Evolutionary conservation across 2,797 vertebrate species (phyloP).

Genomic region (Echiichthys vipera): DNA sequence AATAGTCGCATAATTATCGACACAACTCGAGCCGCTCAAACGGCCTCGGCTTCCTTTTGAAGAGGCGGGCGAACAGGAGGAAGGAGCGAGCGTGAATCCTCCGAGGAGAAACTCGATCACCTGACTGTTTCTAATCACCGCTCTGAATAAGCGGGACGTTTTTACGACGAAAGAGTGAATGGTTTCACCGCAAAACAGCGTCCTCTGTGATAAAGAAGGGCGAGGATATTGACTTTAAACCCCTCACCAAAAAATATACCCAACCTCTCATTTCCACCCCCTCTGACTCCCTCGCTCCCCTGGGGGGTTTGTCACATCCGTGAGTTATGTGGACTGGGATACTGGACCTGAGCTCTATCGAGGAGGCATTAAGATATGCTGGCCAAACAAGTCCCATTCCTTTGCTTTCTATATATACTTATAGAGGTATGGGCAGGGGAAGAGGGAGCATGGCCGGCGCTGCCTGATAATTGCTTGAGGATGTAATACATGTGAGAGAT

Average conservation of each 20-base stretch:
- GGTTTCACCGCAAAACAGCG: constrained; percentile 32
- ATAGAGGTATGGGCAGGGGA: constrained; percentile 46
- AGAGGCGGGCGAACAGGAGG: constrained; percentile 31
- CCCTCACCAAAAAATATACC: constrained; percentile 59
- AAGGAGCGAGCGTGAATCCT: constrained; percentile 23
- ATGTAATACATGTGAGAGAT: constrained; percentile 78
- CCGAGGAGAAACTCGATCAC: constrained; percentile 37
- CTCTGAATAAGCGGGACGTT: constrained; percentile 36
- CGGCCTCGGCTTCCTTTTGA: constrained; percentile 34
- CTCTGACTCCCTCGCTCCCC: constrained; percentile 51
- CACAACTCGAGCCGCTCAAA: constrained; percentile 37
- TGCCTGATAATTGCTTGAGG: constrained; percentile 76
- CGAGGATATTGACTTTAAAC: constrained; percentile 60
- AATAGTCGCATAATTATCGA: constrained; percentile 68
- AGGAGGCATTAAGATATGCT: constrained; percentile 70
- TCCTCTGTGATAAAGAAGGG: constrained; percentile 35
- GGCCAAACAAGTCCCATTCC: constrained; percentile 79
- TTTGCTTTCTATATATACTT: constrained; percentile 76
- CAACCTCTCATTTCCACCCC: constrained; percentile 50
- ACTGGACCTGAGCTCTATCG: constrained; percentile 69
- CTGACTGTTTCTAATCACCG: constrained; percentile 49
- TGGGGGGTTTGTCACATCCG: constrained; percentile 72
- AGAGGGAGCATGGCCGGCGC: constrained; percentile 50
- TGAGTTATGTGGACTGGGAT: constrained; percentile 82
- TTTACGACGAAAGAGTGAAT: constrained; percentile 41